Conservation (phyloP, 2,113 vertebrate genomes). For the Ahaetulla prasina region DNA sequence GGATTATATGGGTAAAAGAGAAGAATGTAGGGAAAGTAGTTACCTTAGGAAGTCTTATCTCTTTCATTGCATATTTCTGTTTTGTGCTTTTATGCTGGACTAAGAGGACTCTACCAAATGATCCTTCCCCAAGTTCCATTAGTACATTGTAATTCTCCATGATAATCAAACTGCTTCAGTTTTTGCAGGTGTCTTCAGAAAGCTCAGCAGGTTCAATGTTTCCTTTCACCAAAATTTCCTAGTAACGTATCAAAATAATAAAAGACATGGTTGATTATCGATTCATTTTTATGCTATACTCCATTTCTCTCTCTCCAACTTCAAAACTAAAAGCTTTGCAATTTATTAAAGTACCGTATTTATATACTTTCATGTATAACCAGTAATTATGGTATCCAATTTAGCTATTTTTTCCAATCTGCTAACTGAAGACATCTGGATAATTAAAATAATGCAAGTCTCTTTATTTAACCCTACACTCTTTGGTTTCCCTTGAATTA, state of each 20-base stretch:
- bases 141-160: slow-evolving; percentile 81
- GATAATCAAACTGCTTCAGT: slow-evolving; percentile 2
- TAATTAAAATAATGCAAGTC: not conserved
- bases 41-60: slow-evolving; percentile 88
- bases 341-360: not conserved
- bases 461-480: not conserved
- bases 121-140: slow-evolving; percentile 81
- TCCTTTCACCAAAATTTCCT: not conserved
- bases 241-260: not conserved
- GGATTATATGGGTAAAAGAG: not conserved
- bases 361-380: not conserved
- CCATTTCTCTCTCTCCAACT: not conserved
- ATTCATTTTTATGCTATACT: not conserved
- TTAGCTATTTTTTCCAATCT: not conserved
- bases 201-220: not conserved
- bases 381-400: not conserved
- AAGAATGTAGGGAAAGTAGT: not conserved
- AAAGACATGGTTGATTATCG: not conserved
- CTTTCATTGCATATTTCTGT: slow-evolving; percentile 80
- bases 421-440: not conserved
- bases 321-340: not conserved
- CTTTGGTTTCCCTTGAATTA: not conserved
- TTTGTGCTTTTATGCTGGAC: slow-evolving; percentile 63
- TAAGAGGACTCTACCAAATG: slow-evolving; percentile 83
- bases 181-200: not conserved